Percentiles rank a stretch among this genome's conserved stretches.
These are phyloP conservation scores for Hipparchia sbordonii DNA, from an alignment of 2,888 invertebrate genomes.

Conservation along the genomic window DNA sequence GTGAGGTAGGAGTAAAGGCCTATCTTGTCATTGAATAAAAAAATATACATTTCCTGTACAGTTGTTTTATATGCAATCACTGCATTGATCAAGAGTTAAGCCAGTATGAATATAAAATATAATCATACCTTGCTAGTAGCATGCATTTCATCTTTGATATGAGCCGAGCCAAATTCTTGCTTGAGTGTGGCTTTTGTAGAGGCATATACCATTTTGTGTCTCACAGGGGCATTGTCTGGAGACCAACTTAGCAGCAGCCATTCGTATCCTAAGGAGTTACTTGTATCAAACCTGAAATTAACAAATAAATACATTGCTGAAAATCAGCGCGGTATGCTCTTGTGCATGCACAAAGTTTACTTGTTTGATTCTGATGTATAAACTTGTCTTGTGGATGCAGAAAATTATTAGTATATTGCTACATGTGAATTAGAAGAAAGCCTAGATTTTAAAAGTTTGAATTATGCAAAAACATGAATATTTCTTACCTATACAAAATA, in stretches of 20 bases:
- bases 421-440: too few relatives aligned
- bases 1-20: too few relatives aligned
- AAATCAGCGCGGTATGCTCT: too few relatives aligned
- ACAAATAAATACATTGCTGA: background rate
- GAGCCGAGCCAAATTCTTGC: slow-evolving; percentile 96
- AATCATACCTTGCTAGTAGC: slow-evolving; percentile 87
- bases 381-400: too few relatives aligned
- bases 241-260: slow-evolving; percentile 98
- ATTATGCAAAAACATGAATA: too few relatives aligned
- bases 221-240: slow-evolving; percentile 94
- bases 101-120: background rate
- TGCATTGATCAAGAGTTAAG: background rate
- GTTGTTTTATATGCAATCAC: background rate
- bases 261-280: slow-evolving; percentile 91
- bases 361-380: too few relatives aligned
- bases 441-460: too few relatives aligned
- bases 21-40: too few relatives aligned
- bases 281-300: slow-evolving; percentile 86
- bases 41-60: too few relatives aligned
- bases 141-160: slow-evolving; percentile 97
- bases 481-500: slow-evolving; percentile 89
- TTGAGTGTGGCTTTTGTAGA: slow-evolving; percentile 98
- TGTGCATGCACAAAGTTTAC: too few relatives aligned
- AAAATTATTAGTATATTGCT: too few relatives aligned
- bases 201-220: slow-evolving; percentile 99